Evolutionary conservation across 2,888 invertebrate genomes (phyloP).

Genomic region (Spatulosminthurus flaviceps): DNA sequence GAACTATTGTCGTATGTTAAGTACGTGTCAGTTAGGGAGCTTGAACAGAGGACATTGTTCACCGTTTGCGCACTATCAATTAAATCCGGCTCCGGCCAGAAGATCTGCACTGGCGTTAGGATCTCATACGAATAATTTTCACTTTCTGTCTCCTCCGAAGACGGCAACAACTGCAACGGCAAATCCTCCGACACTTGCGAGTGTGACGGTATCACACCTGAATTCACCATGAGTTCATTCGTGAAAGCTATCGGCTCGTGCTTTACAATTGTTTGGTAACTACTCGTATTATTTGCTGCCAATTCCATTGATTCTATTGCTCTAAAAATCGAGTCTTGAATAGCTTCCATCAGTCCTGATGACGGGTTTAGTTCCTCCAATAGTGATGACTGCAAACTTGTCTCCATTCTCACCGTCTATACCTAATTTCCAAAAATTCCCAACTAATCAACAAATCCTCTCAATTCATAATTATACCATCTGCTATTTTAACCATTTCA

Average conservation of each 20-base stretch:
- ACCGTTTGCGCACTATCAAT: too few species aligned
- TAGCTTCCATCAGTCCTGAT: conserved; percentile 2
- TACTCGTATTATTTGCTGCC: background rate
- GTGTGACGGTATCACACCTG: background rate
- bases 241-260: background rate
- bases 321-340: conserved; percentile 8
- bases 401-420: background rate
- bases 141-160: background rate
- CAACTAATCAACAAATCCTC: background rate
- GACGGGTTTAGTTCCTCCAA: background rate
- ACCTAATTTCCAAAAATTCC: background rate
- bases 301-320: background rate
- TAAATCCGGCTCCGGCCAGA: background rate
- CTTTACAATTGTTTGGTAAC: background rate
- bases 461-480: too few species aligned
- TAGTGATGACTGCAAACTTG: background rate
- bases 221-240: conserved; percentile 8
- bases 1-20: background rate
- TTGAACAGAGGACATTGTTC: too few species aligned
- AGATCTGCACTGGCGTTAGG: conserved; percentile 1
- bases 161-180: background rate
- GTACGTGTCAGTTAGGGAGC: background rate
- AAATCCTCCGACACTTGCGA: background rate
- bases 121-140: background rate
- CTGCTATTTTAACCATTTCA: too few species aligned